Conservation (phyloP, 92 coral and sea anemone species). For the Isaurus tuberculatus region DNA sequence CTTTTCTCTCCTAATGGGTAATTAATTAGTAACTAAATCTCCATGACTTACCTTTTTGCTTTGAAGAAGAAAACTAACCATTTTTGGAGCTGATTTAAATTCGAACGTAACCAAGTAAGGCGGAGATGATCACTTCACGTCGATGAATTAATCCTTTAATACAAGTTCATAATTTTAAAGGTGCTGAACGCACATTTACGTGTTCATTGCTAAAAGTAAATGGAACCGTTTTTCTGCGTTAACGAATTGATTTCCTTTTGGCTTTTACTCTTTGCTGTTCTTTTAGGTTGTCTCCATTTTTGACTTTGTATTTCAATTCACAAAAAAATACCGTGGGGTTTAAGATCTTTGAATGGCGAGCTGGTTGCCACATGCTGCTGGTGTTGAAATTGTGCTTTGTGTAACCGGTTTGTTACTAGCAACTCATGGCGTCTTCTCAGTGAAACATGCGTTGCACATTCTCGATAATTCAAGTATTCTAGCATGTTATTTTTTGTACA, state of each 20-base stretch:
- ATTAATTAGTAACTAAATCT: neutral
- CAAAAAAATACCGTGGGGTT: neutral
- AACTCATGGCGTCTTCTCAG: neutral
- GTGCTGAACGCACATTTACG: too few relatives aligned
- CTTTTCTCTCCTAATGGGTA: too few relatives aligned
- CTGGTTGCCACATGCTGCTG: neutral
- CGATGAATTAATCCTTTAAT: too few relatives aligned
- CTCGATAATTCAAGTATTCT: neutral
- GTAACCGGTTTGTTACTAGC: neutral
- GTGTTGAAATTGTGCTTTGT: too few relatives aligned
- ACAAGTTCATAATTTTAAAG: too few relatives aligned
- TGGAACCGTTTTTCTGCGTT: too few relatives aligned
- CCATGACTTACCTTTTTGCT: constrained; percentile 45
- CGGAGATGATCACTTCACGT: constrained; percentile 13
- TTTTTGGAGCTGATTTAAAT: constrained; percentile 2
- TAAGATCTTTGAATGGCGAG: neutral
- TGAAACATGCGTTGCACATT: neutral
- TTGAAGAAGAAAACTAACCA: constrained; percentile 39
- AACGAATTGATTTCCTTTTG: too few relatives aligned
- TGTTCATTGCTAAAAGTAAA: too few relatives aligned
- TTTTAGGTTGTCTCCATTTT: neutral
- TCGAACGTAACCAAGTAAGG: neutral
- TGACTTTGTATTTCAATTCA: neutral
- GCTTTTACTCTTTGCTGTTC: neutral
- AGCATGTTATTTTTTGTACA: too few relatives aligned